Conservation (phyloP, 2,797 vertebrate genomes). For the Amphiprion clarkii region DNA sequence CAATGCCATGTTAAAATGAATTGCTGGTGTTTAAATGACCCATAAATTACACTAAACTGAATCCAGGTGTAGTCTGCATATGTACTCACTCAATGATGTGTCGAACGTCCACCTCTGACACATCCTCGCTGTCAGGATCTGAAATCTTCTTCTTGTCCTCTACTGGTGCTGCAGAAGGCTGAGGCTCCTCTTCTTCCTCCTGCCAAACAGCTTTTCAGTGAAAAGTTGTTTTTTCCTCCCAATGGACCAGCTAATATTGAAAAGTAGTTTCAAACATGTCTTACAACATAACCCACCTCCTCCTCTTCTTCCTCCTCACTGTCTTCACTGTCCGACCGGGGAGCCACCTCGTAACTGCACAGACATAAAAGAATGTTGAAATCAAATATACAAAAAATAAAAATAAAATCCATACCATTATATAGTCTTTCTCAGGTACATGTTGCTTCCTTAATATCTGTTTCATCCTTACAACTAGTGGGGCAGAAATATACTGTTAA, state of each 20-base stretch:
- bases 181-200: conserved; percentile 90
- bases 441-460: neutral
- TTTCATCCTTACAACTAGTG: neutral
- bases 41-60: neutral
- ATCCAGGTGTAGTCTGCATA: neutral
- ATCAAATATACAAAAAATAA: neutral
- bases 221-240: neutral
- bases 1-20: neutral
- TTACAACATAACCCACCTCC: conserved; percentile 62
- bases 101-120: conserved; percentile 91
- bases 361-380: neutral
- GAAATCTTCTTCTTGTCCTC: conserved; percentile 96
- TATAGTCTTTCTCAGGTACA: neutral
- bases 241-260: neutral
- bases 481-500: neutral
- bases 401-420: neutral
- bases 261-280: conserved; percentile 13
- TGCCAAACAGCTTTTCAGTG: conserved; percentile 53
- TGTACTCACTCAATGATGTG: conserved; percentile 93
- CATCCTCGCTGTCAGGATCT: conserved; percentile 92
- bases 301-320: conserved; percentile 93
- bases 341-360: conserved; percentile 94
- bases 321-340: conserved; percentile 96
- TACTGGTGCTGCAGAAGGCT: conserved; percentile 68
- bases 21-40: no score